Percentiles rank a stretch among this genome's conserved stretches.
Conservation (phyloP, 2,797 vertebrate genomes). For the Leptatherina wallacei region DNA sequence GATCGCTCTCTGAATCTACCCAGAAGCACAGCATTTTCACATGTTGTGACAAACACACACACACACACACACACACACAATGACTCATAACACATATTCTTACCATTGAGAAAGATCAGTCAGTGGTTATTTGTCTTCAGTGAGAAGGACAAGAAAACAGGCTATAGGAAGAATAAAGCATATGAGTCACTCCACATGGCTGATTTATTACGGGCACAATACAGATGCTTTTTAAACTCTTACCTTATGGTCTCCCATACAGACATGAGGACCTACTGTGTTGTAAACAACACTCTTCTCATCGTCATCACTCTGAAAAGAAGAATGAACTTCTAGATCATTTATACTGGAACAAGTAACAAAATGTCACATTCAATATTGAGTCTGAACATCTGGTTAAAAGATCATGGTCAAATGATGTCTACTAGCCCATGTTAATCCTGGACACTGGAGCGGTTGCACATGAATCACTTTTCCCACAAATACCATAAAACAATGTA, state of each 20-base stretch:
- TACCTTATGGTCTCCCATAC: constrained; percentile 91
- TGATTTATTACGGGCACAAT: background rate
- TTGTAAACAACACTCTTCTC: constrained; percentile 77
- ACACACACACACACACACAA: constrained; percentile 3
- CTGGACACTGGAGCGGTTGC: background rate
- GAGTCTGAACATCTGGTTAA: background rate
- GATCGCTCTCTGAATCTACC: constrained; percentile 54
- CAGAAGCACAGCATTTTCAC: constrained; percentile 19
- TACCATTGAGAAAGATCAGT: constrained; percentile 67
- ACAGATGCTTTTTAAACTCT: background rate
- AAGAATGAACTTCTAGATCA: background rate
- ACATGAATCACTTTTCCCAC: background rate
- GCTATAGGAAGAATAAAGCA: constrained; percentile 64
- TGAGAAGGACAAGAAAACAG: constrained; percentile 84
- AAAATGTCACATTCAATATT: background rate
- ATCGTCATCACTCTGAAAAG: constrained; percentile 66
- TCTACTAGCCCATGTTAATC: background rate
- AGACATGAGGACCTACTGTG: constrained; percentile 84
- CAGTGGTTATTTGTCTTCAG: constrained; percentile 79
- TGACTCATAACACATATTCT: constrained; percentile 33
- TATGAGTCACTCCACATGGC: constrained; percentile 15
- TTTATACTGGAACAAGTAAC: background rate
- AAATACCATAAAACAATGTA: background rate
- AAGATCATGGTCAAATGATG: background rate
- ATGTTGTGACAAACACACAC: background rate